A percentile compares a stretch with the other conserved stretches of the same genome.
phyloP scores from a whole-genome alignment of 1,140 invertebrate species.

The Drosophila elegans region DNA sequence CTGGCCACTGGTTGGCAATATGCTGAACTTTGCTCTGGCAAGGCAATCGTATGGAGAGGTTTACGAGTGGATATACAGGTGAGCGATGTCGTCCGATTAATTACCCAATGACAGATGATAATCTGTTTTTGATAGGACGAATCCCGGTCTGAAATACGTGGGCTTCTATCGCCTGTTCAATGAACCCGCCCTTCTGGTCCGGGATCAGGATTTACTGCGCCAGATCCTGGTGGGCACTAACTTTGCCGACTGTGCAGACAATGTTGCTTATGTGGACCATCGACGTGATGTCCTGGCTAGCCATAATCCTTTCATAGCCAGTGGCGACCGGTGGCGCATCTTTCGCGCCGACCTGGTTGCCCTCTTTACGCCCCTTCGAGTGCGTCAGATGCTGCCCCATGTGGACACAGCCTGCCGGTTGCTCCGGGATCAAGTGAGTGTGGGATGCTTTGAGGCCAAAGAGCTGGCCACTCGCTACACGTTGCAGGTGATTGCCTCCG shows the following conservation, averaged over 20 bases:
- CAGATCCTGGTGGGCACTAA: conserved; percentile 26
- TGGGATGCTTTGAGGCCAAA: conserved; percentile 42
- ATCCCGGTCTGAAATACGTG: conserved; percentile 47
- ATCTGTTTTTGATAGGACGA: conserved; percentile 9
- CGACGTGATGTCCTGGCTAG: conserved; percentile 40
- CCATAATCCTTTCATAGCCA: conserved; percentile 65
- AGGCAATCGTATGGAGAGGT: conserved; percentile 56
- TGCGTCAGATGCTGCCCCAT: conserved; percentile 47
- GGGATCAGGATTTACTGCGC: conserved; percentile 47
- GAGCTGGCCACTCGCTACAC: conserved; percentile 54
- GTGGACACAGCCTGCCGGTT: conserved; percentile 33
- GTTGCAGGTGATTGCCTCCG: conserved; percentile 64
- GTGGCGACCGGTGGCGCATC: conserved; percentile 46
- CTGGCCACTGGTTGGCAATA: conserved; percentile 60
- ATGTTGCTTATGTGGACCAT: conserved; percentile 42
- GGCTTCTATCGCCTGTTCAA: conserved; percentile 69
- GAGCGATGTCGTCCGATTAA: conserved; percentile 2
- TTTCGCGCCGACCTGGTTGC: conserved; percentile 55
- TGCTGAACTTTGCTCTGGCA: conserved; percentile 43
- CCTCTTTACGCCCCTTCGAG: conserved; percentile 58
- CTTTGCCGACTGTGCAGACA: conserved; percentile 57
- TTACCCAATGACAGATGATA: background rate
- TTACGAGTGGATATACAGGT: conserved; percentile 60
- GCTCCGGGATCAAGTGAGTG: background rate
- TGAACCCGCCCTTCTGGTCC: conserved; percentile 60